Evolutionary conservation across 2,888 invertebrate species (phyloP).

Genomic region (Hofmannophila pseudospretella): DNA sequence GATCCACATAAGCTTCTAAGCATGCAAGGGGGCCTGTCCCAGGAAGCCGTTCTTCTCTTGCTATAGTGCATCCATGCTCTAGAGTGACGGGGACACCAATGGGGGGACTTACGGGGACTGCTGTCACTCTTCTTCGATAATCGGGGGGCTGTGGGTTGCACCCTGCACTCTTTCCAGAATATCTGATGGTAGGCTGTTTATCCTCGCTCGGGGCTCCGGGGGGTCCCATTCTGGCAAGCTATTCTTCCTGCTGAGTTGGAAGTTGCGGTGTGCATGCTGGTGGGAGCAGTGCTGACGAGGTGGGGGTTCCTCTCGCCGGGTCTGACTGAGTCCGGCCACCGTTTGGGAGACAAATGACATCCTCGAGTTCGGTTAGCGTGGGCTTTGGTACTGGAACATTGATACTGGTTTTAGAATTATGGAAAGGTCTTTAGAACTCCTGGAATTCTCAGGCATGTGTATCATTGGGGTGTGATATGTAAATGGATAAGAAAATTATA

Average conservation of each 20-base stretch:
- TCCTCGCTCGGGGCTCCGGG: conserved; percentile 58
- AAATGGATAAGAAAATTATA: too few relatives aligned
- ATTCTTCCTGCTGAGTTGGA: conserved; percentile 65
- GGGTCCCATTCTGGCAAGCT: conserved; percentile 73
- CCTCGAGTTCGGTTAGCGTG: conserved; percentile 14
- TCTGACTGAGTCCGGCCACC: conserved; percentile 71
- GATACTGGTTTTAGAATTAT: not conserved
- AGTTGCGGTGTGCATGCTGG: conserved; percentile 61
- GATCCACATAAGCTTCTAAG: conserved; percentile 70
- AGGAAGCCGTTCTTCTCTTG: conserved; percentile 55
- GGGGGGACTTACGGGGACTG: conserved; percentile 62
- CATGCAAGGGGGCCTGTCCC: conserved; percentile 72
- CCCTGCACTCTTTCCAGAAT: conserved; percentile 53
- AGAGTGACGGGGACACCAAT: conserved; percentile 69
- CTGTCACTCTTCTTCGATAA: conserved; percentile 63
- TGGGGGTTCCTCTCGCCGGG: conserved; percentile 58
- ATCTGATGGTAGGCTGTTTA: conserved; percentile 69
- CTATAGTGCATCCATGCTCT: conserved; percentile 70
- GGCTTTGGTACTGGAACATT: conserved; percentile 32
- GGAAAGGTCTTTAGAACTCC: not conserved
- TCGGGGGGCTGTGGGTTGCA: conserved; percentile 40
- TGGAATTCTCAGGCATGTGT: not conserved
- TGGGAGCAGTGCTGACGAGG: conserved; percentile 71
- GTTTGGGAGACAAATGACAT: conserved; percentile 79
- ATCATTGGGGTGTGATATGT: not conserved